Evolutionary conservation across 2,113 vertebrate genomes (phyloP).

Genomic region (Mormyrus lacerda): DNA sequence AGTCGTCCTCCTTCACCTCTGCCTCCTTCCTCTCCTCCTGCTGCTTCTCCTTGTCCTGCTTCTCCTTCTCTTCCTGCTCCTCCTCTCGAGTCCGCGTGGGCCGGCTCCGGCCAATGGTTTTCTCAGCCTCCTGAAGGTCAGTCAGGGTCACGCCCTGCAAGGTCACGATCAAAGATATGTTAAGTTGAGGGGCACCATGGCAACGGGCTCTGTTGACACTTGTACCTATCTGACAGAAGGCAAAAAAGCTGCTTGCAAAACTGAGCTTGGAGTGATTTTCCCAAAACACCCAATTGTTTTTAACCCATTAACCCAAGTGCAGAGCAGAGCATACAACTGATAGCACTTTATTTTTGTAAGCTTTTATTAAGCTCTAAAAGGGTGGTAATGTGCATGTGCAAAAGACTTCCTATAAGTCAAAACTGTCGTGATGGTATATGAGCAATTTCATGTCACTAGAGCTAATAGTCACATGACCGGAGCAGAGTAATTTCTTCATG

Average conservation of each 20-base stretch:
- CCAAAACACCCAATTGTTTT: background rate
- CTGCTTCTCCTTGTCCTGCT: constrained; percentile 89
- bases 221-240: background rate
- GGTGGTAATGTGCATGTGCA: background rate
- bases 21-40: constrained; percentile 89
- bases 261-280: background rate
- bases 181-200: background rate
- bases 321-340: background rate
- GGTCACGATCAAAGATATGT: constrained; percentile 1
- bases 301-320: background rate
- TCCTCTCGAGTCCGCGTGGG: constrained; percentile 77
- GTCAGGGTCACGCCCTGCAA: constrained; percentile 88
- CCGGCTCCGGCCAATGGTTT: constrained; percentile 88
- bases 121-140: constrained; percentile 97
- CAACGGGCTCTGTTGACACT: background rate
- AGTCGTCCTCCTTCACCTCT: constrained; percentile 89
- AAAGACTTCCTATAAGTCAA: background rate
- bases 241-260: background rate
- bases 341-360: background rate
- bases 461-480: background rate
- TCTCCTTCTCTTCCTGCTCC: constrained; percentile 84
- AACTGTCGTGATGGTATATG: background rate
- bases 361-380: background rate
- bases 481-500: background rate
- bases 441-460: background rate